Conservation (phyloP, 2,888 invertebrate genomes). For the Acanthosepion lycidas region DNA sequence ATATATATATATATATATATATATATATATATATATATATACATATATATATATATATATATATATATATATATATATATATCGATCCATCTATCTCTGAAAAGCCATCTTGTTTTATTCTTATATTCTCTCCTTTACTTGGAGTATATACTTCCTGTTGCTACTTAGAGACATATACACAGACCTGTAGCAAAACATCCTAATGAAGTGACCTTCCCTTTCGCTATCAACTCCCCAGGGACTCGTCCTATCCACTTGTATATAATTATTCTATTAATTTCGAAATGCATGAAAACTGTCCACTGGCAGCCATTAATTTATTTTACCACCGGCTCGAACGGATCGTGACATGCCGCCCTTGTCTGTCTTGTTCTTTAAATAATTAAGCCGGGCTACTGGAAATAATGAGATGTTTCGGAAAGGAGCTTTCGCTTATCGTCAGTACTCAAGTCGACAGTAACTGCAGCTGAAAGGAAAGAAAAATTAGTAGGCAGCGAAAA, state of each 20-base stretch:
- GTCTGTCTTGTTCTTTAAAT: neutral
- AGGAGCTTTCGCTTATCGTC: neutral
- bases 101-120: neutral
- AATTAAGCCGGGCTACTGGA: neutral
- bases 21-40: too few species aligned
- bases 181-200: neutral
- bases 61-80: too few species aligned
- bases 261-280: constrained; percentile 6
- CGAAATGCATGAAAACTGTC: neutral
- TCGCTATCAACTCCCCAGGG: neutral
- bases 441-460: neutral
- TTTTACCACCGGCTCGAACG: constrained; percentile 15
- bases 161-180: neutral
- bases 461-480: neutral
- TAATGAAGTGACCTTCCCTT: neutral
- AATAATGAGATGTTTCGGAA: neutral
- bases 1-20: too few species aligned
- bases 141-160: neutral
- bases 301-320: neutral
- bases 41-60: too few species aligned
- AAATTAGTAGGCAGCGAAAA: neutral
- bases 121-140: neutral
- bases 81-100: too few species aligned
- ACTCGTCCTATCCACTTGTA: neutral
- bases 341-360: neutral